These are phyloP conservation scores for Cyprinodon variegatus DNA, from an alignment of 2,113 vertebrate species.

Conservation along the genomic window DNA sequence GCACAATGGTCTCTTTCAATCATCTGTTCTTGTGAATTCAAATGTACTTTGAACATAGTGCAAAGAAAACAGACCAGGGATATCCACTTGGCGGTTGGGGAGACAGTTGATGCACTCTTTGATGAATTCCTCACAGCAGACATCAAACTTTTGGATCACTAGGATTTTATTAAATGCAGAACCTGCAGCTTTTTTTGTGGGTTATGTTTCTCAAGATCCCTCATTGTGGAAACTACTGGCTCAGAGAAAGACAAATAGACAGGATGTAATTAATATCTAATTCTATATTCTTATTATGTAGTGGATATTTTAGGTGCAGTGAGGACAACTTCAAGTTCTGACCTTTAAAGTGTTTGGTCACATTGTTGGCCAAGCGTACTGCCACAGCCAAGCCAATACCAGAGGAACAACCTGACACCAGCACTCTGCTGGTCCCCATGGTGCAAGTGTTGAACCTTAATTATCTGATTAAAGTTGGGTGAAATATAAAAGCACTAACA, in stretches of 20 bases:
- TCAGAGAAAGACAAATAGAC: conserved; percentile 30
- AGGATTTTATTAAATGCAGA: conserved; percentile 69
- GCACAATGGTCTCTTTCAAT: background rate
- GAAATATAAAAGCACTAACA: too few relatives aligned
- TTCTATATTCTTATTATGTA: background rate
- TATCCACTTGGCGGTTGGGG: conserved; percentile 66
- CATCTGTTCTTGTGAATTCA: background rate
- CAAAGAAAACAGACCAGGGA: conserved; percentile 53
- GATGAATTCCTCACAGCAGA: conserved; percentile 80
- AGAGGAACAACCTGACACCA: conserved; percentile 86
- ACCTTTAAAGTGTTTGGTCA: conserved; percentile 81
- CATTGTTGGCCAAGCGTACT: conserved; percentile 80
- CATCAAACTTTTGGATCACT: conserved; percentile 80
- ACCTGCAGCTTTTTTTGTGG: conserved; percentile 73
- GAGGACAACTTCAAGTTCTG: conserved; percentile 27
- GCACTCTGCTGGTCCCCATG: conserved; percentile 74
- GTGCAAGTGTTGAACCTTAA: conserved; percentile 3
- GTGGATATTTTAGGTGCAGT: background rate
- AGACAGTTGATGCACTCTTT: conserved; percentile 79
- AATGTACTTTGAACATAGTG: background rate
- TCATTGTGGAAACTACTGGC: conserved; percentile 81
- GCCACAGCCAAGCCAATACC: conserved; percentile 85
- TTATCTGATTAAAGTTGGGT: too few relatives aligned
- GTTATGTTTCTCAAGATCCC: conserved; percentile 69
- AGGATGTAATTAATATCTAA: background rate